Percentiles rank a stretch among this genome's conserved stretches.
These are phyloP conservation scores for Phragmatobia fuliginosa DNA, from an alignment of 2,888 invertebrate genomes.

Conservation along the genomic window DNA sequence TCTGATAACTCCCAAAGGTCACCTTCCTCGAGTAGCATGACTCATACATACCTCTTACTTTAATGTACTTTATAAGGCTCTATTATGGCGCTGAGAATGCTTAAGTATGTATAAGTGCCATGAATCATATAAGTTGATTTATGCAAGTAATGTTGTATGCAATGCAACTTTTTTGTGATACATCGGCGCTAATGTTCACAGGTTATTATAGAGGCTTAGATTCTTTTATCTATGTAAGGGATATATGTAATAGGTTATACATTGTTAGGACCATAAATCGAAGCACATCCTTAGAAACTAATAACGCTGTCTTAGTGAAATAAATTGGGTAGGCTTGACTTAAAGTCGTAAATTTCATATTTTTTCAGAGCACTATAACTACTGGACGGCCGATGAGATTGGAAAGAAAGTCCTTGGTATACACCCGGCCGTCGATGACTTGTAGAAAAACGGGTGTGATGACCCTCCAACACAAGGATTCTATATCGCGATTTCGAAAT, in stretches of 20 bases:
- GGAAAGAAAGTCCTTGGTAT: too few species aligned
- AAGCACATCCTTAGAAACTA: too few species aligned
- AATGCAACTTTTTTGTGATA: conserved; percentile 5
- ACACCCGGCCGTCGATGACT: too few species aligned
- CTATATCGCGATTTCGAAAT: too few species aligned
- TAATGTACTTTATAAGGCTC: conserved; percentile 4
- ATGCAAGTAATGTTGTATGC: conserved; percentile 12
- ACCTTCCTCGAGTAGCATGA: conserved; percentile 4
- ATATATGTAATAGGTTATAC: neutral
- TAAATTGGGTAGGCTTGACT: too few species aligned
- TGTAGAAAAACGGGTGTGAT: too few species aligned
- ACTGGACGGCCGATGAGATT: too few species aligned
- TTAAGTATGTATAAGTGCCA: neutral
- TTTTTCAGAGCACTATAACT: too few species aligned
- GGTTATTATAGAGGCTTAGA: neutral
- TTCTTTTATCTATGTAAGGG: neutral
- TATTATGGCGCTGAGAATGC: conserved; percentile 11
- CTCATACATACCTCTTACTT: conserved; percentile 7
- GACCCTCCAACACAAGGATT: too few species aligned
- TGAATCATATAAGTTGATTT: conserved; percentile 9
- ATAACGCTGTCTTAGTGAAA: neutral
- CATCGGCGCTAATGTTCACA: conserved; percentile 8
- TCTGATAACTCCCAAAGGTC: neutral
- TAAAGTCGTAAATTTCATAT: too few species aligned
- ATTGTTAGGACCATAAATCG: neutral